phyloP scores from a whole-genome alignment of 1,140 invertebrate species.

The Drosophila pruinosa region DNA sequence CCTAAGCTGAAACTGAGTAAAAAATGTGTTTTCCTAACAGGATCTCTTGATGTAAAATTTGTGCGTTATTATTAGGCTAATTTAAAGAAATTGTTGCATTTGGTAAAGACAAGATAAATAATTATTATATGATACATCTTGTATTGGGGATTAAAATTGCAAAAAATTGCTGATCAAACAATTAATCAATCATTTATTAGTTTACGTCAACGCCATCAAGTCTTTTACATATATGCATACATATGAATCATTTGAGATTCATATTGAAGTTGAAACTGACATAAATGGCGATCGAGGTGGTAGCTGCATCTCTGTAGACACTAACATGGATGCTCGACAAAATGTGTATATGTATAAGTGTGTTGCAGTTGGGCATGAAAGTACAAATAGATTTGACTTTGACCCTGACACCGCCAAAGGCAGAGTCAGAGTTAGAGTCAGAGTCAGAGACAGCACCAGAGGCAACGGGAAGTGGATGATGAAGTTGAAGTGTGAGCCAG shows the following conservation, averaged over 20 bases:
- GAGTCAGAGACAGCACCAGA: background rate
- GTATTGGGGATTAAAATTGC: too few species aligned
- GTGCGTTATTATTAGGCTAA: too few species aligned
- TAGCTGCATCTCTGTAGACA: slow-evolving; percentile 21
- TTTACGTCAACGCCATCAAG: too few species aligned
- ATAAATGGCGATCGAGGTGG: slow-evolving; percentile 45
- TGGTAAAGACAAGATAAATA: too few species aligned
- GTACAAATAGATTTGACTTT: slow-evolving; percentile 75
- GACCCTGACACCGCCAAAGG: slow-evolving; percentile 66
- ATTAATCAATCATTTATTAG: too few species aligned
- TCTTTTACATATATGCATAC: too few species aligned
- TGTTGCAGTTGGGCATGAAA: slow-evolving; percentile 57
- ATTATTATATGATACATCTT: too few species aligned
- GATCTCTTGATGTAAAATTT: background rate
- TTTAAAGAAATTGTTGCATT: too few species aligned
- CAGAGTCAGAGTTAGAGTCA: background rate
- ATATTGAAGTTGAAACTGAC: too few species aligned
- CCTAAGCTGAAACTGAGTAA: background rate
- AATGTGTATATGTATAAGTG: background rate
- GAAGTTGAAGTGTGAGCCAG: slow-evolving; percentile 33
- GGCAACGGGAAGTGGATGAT: slow-evolving; percentile 3
- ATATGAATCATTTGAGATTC: too few species aligned
- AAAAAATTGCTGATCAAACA: too few species aligned
- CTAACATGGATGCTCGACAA: background rate
- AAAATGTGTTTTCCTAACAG: background rate